Evolutionary conservation across 2,113 vertebrate genomes (phyloP).

Genomic region (Ia io): DNA sequence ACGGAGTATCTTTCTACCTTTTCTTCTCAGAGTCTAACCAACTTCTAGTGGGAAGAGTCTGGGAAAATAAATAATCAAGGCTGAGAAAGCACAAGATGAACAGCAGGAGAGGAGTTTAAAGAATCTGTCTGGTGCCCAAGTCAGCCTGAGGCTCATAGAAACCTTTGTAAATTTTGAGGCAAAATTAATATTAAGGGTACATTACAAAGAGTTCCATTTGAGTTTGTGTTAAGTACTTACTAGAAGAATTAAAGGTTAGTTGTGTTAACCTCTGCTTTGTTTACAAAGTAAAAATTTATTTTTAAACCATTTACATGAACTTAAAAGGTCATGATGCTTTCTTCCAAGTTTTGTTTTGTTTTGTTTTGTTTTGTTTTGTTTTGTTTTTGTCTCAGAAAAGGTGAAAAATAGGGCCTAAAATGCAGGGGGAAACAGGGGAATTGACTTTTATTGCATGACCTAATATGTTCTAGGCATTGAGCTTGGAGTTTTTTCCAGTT

Average conservation of each 20-base stretch:
- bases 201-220: not conserved
- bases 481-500: not conserved
- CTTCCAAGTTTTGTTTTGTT: not conserved
- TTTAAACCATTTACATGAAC: not conserved
- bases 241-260: not conserved
- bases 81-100: not conserved
- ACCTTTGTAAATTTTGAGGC: not conserved
- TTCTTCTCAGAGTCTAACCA: not conserved
- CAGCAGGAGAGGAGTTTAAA: not conserved
- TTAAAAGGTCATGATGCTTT: not conserved
- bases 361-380: not conserved
- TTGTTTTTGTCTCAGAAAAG: not conserved
- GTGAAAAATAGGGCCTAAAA: not conserved
- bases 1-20: not conserved
- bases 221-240: not conserved
- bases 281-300: not conserved
- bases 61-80: not conserved
- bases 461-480: not conserved
- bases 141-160: not conserved
- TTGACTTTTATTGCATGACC: not conserved
- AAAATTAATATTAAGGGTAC: not conserved
- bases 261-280: not conserved
- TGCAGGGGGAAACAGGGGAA: not conserved
- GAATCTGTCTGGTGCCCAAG: not conserved
- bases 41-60: not conserved